Percentiles rank a stretch among this genome's conserved stretches.
Evolutionary conservation across 2,113 vertebrate species (phyloP).

Genomic region (Phalacrocorax pelagicus): DNA sequence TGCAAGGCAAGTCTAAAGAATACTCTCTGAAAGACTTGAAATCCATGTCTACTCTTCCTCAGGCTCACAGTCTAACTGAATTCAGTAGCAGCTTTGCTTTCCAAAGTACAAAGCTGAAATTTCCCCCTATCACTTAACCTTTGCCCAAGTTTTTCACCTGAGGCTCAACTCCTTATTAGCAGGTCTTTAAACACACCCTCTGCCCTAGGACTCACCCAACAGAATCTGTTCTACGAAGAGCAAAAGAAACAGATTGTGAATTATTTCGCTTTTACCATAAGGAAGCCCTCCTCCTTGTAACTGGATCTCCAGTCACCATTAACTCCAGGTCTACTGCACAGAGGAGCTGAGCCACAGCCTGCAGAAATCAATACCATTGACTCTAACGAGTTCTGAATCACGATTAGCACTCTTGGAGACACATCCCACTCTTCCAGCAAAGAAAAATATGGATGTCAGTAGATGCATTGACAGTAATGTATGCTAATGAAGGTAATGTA

Average conservation of each 20-base stretch:
- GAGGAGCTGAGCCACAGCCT: background rate
- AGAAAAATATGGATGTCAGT: constrained; percentile 9
- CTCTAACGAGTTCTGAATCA: constrained; percentile 44
- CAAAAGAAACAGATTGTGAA: background rate
- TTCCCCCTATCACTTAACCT: constrained; percentile 10
- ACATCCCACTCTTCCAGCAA: background rate
- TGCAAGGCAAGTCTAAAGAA: background rate
- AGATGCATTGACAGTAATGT: constrained; percentile 35
- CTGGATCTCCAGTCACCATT: background rate
- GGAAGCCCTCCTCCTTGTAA: background rate
- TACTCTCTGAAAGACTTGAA: background rate
- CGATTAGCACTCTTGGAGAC: background rate
- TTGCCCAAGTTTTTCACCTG: background rate
- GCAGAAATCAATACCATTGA: constrained; percentile 21
- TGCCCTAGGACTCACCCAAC: background rate
- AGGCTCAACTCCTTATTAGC: background rate
- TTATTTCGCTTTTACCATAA: constrained; percentile 33
- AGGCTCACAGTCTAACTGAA: background rate
- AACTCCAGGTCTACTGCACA: background rate
- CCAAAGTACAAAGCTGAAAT: background rate
- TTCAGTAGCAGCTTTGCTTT: background rate
- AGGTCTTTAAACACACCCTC: background rate
- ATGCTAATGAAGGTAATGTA: constrained; percentile 45
- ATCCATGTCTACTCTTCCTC: background rate
- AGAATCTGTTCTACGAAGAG: background rate